A percentile compares a stretch with the other conserved stretches of the same genome.
These are phyloP conservation scores for Agriopis leucophaearia DNA, from an alignment of 2,888 invertebrate species.

Conservation along the genomic window DNA sequence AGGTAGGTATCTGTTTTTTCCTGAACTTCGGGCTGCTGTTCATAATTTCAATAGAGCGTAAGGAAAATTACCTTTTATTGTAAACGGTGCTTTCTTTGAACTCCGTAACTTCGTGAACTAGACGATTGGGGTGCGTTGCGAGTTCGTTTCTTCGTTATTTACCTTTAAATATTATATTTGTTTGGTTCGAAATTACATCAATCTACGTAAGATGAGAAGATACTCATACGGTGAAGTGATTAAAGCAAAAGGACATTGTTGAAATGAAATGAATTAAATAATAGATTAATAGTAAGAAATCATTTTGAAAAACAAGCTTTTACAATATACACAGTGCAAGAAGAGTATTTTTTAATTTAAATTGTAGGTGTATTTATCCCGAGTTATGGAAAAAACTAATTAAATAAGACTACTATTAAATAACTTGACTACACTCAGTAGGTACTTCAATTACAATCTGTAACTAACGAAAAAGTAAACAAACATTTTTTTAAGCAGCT, in stretches of 20 bases:
- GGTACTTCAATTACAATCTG: background rate
- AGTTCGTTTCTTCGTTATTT: background rate
- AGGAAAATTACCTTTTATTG: conserved; percentile 41
- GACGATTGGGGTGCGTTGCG: background rate
- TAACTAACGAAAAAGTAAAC: conserved; percentile 8
- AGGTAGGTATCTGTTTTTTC: conserved; percentile 34
- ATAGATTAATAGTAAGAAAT: too few relatives aligned
- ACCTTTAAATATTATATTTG: too few relatives aligned
- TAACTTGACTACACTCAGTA: background rate
- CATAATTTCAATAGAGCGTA: conserved; percentile 43
- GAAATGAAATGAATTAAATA: too few relatives aligned
- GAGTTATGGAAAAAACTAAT: too few relatives aligned
- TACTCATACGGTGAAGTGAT: too few relatives aligned
- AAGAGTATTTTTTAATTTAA: too few relatives aligned
- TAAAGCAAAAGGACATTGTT: too few relatives aligned
- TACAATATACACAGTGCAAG: too few relatives aligned
- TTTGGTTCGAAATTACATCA: too few relatives aligned
- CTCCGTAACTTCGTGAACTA: conserved; percentile 3
- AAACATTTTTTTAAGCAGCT: conserved; percentile 5
- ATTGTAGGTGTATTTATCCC: too few relatives aligned
- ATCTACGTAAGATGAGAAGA: too few relatives aligned
- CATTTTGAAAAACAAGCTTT: too few relatives aligned
- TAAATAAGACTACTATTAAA: background rate
- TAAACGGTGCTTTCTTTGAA: conserved; percentile 35
- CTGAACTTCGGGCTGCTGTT: conserved; percentile 38